phyloP scores from a whole-genome alignment of 1,140 invertebrate species.

The Drosophila nebulosa region DNA sequence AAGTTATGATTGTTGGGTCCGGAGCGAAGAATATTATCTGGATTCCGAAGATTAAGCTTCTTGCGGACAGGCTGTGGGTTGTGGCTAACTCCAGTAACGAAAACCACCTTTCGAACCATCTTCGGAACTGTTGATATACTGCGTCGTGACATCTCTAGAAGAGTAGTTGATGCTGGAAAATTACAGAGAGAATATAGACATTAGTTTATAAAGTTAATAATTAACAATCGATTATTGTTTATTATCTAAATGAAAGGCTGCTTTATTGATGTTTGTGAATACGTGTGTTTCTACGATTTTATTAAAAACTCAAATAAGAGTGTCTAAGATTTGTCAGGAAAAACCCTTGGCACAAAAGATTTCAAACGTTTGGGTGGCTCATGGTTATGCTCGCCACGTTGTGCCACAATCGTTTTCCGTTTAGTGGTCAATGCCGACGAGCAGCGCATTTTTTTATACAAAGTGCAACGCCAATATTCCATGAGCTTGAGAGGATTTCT shows the following conservation, averaged over 20 bases:
- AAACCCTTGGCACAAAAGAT: slow-evolving; percentile 49
- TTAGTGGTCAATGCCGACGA: slow-evolving; percentile 46
- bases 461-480: slow-evolving; percentile 63
- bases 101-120: not conserved
- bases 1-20: slow-evolving; percentile 58
- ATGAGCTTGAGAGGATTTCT: slow-evolving; percentile 29
- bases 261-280: not conserved
- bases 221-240: not conserved
- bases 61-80: not conserved
- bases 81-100: not conserved
- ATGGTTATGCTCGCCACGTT: slow-evolving; percentile 58
- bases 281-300: not conserved
- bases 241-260: not conserved
- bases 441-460: slow-evolving; percentile 54
- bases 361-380: slow-evolving; percentile 34
- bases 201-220: not conserved
- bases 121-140: not conserved
- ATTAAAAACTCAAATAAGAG: not conserved
- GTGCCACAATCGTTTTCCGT: slow-evolving; percentile 35
- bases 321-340: not conserved
- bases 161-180: not conserved
- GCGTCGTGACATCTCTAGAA: not conserved
- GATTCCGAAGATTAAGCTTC: slow-evolving; percentile 13
- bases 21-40: slow-evolving; percentile 40
- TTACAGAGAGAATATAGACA: not conserved